A percentile compares a stretch with the other conserved stretches of the same genome.
Conservation (phyloP, 2,797 vertebrate species). For the Lagorchestes hirsutus region DNA sequence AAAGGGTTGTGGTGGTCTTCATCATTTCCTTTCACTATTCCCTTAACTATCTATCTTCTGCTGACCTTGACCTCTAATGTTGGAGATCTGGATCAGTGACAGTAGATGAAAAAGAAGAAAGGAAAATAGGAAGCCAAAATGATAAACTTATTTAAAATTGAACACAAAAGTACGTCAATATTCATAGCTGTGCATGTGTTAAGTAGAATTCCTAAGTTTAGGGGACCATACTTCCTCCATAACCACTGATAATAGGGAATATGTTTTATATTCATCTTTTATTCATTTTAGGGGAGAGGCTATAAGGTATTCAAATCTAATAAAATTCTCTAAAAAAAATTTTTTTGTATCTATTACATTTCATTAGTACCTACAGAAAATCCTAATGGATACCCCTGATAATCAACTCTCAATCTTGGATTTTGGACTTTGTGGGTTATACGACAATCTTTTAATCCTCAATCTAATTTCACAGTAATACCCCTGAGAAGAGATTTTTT, state of each 20-base stretch:
- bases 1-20: background rate
- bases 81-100: conserved; percentile 4
- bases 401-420: background rate
- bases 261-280: background rate
- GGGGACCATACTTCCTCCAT: background rate
- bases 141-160: background rate
- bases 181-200: background rate
- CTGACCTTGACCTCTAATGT: background rate
- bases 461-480: background rate
- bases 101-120: background rate
- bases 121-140: background rate
- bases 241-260: background rate
- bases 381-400: background rate
- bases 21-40: background rate
- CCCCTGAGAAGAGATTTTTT: background rate
- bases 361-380: background rate
- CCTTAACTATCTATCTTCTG: background rate
- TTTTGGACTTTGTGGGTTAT: background rate
- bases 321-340: background rate
- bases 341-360: background rate
- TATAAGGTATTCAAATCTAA: background rate
- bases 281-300: background rate
- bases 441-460: background rate
- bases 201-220: background rate
- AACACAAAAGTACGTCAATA: background rate